Evolutionary conservation across 1,140 invertebrate species (phyloP).

Genomic region (Phocides pigmalion): DNA sequence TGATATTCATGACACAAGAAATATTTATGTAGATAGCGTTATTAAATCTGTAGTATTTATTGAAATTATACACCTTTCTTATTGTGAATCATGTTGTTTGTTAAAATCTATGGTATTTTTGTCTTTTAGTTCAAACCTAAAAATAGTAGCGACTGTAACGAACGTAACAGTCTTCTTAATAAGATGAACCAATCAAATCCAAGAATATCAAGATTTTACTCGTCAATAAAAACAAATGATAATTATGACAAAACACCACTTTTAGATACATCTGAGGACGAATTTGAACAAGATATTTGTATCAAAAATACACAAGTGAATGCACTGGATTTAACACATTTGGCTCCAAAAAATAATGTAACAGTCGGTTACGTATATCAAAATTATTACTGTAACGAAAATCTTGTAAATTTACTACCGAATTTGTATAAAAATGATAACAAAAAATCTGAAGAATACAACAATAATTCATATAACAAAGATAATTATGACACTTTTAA

Average conservation of each 20-base stretch:
- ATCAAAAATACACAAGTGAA: background rate
- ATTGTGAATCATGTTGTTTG: too few relatives aligned
- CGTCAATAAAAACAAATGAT: background rate
- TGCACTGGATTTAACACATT: background rate
- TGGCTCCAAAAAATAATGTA: background rate
- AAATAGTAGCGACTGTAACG: background rate
- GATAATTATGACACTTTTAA: constrained; percentile 11
- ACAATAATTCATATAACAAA: background rate
- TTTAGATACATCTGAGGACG: constrained; percentile 3
- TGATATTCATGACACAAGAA: too few relatives aligned
- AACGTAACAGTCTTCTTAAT: background rate
- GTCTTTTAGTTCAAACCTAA: background rate
- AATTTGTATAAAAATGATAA: background rate
- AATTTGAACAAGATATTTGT: background rate
- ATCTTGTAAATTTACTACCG: background rate
- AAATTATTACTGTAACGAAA: constrained; percentile 2
- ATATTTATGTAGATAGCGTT: too few relatives aligned
- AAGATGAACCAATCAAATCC: background rate
- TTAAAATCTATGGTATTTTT: background rate
- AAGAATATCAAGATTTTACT: constrained; percentile 2
- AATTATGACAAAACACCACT: constrained; percentile 3
- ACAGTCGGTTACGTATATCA: constrained; percentile 18
- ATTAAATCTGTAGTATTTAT: too few relatives aligned
- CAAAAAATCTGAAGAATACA: too few relatives aligned
- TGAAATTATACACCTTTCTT: too few relatives aligned